Percentiles rank a stretch among this genome's conserved stretches.
Evolutionary conservation across 2,113 vertebrate genomes (phyloP).

Genomic region (Mionectes macconnelli): DNA sequence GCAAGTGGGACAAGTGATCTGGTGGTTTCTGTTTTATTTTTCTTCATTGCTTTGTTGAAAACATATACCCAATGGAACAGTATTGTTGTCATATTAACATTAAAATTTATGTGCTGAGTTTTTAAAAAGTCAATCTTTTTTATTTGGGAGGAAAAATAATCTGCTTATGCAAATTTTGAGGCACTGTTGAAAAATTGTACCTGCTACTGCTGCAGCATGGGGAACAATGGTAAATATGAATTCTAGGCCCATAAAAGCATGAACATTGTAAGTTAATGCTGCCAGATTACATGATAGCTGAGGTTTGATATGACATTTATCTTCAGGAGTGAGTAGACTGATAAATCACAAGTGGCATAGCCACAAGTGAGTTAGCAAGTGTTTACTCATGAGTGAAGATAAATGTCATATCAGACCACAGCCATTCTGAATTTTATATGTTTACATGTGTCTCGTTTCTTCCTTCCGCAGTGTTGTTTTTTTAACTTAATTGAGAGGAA

Average conservation of each 20-base stretch:
- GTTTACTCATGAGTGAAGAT: slow-evolving; percentile 72
- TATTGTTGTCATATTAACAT: neutral
- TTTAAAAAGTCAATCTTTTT: neutral
- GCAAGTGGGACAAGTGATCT: neutral
- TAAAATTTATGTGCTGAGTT: neutral
- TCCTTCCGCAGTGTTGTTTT: neutral
- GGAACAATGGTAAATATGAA: neutral
- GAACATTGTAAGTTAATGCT: slow-evolving; percentile 54
- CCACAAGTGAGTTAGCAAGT: slow-evolving; percentile 70
- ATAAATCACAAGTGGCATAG: slow-evolving; percentile 73
- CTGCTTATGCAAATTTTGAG: neutral
- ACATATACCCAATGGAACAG: neutral
- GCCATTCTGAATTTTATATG: slow-evolving; percentile 22
- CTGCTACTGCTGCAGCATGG: neutral
- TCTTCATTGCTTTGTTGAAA: neutral
- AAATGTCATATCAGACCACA: slow-evolving; percentile 60
- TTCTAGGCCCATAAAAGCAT: slow-evolving; percentile 26
- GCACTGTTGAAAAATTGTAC: neutral
- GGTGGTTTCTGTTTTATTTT: neutral
- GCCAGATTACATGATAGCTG: slow-evolving; percentile 66
- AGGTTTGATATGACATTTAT: slow-evolving; percentile 73
- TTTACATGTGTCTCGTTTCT: neutral
- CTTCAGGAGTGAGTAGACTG: slow-evolving; percentile 67
- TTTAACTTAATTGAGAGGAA: neutral
- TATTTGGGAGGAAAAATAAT: neutral